Base-by-base conservation (phyloP, 1,140 invertebrate genomes). In the Wiebesia pumilae region DNA sequence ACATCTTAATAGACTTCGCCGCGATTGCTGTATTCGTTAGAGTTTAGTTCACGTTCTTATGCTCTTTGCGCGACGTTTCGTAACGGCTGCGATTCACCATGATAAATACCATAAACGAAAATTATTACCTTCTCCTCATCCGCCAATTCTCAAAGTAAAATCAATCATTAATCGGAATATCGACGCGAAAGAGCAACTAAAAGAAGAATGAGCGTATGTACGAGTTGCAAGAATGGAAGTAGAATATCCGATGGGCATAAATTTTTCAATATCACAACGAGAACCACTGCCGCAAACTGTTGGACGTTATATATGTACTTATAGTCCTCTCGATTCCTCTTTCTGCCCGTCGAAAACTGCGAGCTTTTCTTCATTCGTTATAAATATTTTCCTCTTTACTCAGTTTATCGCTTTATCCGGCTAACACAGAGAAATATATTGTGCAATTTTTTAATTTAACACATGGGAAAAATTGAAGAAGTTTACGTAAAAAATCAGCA, bases 81-180 rank as follows among this genome's bases (percentile, higher is more conserved):
- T 12, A 71, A 38, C 19, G 69, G 16, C n/a, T 77, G 38, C n/a
- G 19, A 43, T 33, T 71, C 27, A 24, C n/a, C 67, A 83, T 83
- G 73, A 83, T 71, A 69, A 54, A 58, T 83, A 21, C 81, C 51
- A 51, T 75, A 81, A 81, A 81, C 14, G 62, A 73, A 82, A 82
- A 82, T 82, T 82, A 82, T 82, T 82, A 24, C 67, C 24, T 58
- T 21, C 24, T 80, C 33, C 35, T 21, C 54, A 16, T 9, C 54
- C 19, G 1, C 47, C 21, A 19, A 78, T 78, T 47, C 77, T 58
- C 81, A 0, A 40, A 40, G 40, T 67, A 71, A 81, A 86, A 86
- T 86, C 84, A 81, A 86, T 80, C 65, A 73, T 86, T 86, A 86
- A 86, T 86, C 84, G 54, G 30, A 62, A 86, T 86, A 86, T 86